Conservation (phyloP, 2,888 invertebrate species). For the Zygothrica quintamaculata region DNA sequence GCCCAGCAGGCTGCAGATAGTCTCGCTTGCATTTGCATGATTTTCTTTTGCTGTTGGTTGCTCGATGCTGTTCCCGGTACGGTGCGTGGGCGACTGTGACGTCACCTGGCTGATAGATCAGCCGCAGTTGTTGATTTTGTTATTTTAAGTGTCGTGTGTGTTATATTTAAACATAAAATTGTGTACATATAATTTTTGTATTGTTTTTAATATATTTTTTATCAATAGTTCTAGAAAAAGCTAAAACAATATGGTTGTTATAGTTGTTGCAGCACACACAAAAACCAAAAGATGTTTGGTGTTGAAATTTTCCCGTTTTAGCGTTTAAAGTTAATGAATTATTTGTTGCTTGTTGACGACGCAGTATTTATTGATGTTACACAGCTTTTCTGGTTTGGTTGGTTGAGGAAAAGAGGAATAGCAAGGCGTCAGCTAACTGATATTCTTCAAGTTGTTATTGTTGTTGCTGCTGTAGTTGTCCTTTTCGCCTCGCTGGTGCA, state of each 20-base stretch:
- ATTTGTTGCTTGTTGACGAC: constrained; percentile 77
- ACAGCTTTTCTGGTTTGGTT: constrained; percentile 39
- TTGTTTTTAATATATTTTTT: constrained; percentile 79
- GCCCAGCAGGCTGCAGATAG: constrained; percentile 4
- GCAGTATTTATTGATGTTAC: constrained; percentile 64
- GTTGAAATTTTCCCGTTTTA: constrained; percentile 54
- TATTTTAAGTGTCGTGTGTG: constrained; percentile 44
- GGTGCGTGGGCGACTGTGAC: constrained; percentile 10
- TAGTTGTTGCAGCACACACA: constrained; percentile 51
- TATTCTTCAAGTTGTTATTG: too few relatives aligned
- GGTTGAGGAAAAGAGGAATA: constrained; percentile 19
- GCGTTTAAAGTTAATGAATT: constrained; percentile 54
- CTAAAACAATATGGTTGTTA: constrained; percentile 81
- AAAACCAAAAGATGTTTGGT: constrained; percentile 52
- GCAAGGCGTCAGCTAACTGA: constrained; percentile 31
- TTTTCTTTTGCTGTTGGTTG: neutral
- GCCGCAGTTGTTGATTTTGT: constrained; percentile 27
- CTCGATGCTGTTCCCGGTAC: too few relatives aligned
- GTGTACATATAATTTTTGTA: constrained; percentile 71
- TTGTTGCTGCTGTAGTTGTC: constrained; percentile 31
- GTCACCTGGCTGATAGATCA: constrained; percentile 23
- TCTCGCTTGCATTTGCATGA: constrained; percentile 16
- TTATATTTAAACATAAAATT: constrained; percentile 74
- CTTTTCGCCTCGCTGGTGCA: constrained; percentile 35
- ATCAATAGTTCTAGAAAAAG: constrained; percentile 84